These are phyloP conservation scores for Enteromius afrohamiltoni DNA, from an alignment of 2,797 vertebrate species.

Conservation along the genomic window DNA sequence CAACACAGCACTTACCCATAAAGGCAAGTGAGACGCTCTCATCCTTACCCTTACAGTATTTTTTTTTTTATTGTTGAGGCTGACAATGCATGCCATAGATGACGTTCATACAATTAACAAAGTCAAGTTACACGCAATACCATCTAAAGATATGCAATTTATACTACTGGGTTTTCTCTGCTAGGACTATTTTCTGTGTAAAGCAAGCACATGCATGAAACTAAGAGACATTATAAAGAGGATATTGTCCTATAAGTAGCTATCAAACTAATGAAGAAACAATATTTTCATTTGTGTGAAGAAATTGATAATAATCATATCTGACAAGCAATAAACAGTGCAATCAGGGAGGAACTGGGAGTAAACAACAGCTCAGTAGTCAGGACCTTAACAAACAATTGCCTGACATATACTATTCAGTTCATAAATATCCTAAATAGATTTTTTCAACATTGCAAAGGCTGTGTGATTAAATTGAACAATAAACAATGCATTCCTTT, in stretches of 20 bases:
- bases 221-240: neutral
- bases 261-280: neutral
- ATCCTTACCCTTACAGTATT: neutral
- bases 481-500: neutral
- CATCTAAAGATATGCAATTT: neutral
- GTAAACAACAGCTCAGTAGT: neutral
- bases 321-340: neutral
- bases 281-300: neutral
- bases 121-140: neutral
- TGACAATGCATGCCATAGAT: neutral
- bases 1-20: neutral
- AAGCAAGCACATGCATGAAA: neutral
- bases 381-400: neutral
- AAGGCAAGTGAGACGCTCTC: neutral
- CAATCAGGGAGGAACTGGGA: neutral
- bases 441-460: neutral
- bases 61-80: neutral
- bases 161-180: neutral
- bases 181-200: neutral
- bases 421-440: conserved; percentile 6
- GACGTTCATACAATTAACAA: no score
- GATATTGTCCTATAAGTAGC: neutral
- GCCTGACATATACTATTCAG: neutral
- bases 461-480: neutral
- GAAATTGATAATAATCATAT: neutral